Evolutionary conservation across 1,140 invertebrate genomes (phyloP).

Genomic region (Trachymyrmex septentrionalis): DNA sequence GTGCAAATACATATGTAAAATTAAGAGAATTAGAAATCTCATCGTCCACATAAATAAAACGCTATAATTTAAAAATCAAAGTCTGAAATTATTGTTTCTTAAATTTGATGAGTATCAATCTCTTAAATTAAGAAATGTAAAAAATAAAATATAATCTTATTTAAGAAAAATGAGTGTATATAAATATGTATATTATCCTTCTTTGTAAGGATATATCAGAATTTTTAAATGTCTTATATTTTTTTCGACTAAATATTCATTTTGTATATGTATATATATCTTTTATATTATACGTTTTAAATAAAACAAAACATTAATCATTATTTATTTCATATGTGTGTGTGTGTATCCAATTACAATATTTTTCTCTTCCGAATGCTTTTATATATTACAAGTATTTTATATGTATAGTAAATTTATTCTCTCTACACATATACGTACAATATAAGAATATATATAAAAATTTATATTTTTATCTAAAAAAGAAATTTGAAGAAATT

Average conservation of each 20-base stretch:
- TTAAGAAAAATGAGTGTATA: slow-evolving; percentile 11
- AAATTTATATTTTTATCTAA: neutral
- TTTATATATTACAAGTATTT: too few relatives aligned
- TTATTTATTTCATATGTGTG: neutral
- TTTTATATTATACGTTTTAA: slow-evolving; percentile 35
- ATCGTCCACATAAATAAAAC: neutral
- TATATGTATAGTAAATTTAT: neutral
- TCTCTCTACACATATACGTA: neutral
- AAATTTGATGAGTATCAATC: neutral
- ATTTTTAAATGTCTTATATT: neutral
- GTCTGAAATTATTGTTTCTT: neutral
- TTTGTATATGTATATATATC: neutral
- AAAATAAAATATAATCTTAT: neutral
- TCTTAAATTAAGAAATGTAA: slow-evolving; percentile 7
- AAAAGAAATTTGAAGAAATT: neutral
- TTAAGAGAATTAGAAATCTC: neutral
- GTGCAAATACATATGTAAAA: neutral
- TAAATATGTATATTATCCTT: neutral
- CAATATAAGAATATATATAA: neutral
- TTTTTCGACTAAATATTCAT: neutral
- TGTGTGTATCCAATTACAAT: neutral
- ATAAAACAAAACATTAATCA: slow-evolving; percentile 18
- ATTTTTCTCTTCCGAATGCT: neutral
- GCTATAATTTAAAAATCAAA: neutral
- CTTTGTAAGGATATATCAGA: neutral